Base-by-base conservation (phyloP, 2,113 vertebrate genomes). In the Misgurnus anguillicaudatus region DNA sequence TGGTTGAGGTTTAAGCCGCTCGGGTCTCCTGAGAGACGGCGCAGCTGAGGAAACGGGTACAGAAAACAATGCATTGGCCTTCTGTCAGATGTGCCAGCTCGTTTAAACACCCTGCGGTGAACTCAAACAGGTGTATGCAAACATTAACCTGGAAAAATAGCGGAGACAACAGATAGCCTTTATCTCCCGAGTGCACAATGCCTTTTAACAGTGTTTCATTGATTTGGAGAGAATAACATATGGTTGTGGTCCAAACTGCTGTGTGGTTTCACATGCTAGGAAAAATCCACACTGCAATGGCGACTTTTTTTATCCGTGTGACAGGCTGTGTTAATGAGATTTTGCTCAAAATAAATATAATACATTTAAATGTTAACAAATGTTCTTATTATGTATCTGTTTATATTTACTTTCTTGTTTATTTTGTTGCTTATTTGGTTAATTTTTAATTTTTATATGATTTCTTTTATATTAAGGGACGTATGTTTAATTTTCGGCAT, bases 21-120 rank as follows among this genome's bases (percentile, higher is more conserved):
- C 69, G 19, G 21, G 6, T 68, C 71, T 74, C 71, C 39, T 2
- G 67, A 82, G 80, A 78, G 74, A 68, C 41, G 3, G 21, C 9
- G 45, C 0, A 39, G 64, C 14, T 16, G 31, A 81, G 73, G 48
- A 71, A 77, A 75, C 31, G n/a, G 64, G 21, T n/a, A 21, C 2
- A 24, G 17, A 74, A 19, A 65, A 13, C 45, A 14, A 75, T 3
- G 42, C 51, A 48, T 55, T 39, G 36, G 60, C 45, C 70, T 58
- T 67, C 51, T 65, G 19, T 65, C 21, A 48, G 62, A 66, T 36
- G 61, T 66, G 78, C 48, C 45, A 64, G 70, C 69, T 73, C 48
- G 24, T 48, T 66, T 66, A n/a, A n/a, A 64, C 48, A 42, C 31
- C 58, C 60, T 13, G 45, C 4, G 60, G 48, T 36, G 36, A 53